Conservation (phyloP, 2,113 vertebrate species). For the Fregata magnificens region DNA sequence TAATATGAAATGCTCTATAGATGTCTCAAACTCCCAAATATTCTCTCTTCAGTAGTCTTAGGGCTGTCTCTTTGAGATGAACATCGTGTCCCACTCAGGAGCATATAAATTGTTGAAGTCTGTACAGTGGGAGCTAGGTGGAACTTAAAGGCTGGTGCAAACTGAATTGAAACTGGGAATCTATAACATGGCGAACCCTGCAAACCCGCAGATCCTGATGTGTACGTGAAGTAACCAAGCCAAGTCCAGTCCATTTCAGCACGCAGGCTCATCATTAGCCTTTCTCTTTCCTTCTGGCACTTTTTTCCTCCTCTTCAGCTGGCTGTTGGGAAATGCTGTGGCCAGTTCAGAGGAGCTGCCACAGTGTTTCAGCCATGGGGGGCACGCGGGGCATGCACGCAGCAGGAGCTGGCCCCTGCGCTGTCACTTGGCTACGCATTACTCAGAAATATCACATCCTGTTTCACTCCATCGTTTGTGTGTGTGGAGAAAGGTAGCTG, state of each 20-base stretch:
- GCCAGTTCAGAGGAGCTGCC: neutral
- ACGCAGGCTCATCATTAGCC: neutral
- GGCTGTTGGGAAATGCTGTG: neutral
- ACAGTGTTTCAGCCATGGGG: rapidly evolving
- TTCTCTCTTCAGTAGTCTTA: neutral
- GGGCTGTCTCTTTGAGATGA: neutral
- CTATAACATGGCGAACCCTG: neutral
- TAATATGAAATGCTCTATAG: neutral
- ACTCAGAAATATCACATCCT: neutral
- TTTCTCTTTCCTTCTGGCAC: neutral
- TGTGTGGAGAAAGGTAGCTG: neutral
- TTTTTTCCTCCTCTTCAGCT: neutral
- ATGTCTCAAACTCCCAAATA: neutral
- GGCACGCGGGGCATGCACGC: rapidly evolving
- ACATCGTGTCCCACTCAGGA: neutral
- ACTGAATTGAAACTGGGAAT: neutral
- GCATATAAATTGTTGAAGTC: neutral
- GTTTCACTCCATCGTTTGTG: neutral
- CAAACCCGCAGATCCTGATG: neutral
- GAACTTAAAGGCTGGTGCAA: neutral
- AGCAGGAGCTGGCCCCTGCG: neutral
- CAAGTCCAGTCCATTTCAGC: neutral
- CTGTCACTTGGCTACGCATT: neutral
- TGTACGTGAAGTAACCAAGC: neutral
- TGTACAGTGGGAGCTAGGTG: neutral